Conservation (phyloP, 1,140 invertebrate species). For the Rhyacophila brunnea region DNA sequence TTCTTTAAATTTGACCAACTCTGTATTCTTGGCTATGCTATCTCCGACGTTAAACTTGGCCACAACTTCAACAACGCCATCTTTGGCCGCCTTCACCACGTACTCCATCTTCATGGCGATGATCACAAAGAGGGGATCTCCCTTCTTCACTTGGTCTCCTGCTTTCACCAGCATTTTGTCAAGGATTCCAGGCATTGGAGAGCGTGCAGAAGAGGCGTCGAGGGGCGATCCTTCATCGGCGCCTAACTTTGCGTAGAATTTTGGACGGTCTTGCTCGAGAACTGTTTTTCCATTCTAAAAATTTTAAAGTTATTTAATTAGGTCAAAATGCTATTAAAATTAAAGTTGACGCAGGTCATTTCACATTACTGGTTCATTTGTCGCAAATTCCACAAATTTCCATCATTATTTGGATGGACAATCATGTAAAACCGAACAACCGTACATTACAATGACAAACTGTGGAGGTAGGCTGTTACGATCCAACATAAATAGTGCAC, state of each 20-base stretch:
- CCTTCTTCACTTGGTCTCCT: conserved; percentile 76
- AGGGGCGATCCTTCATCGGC: conserved; percentile 29
- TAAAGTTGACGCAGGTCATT: no score
- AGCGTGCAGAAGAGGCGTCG: conserved; percentile 59
- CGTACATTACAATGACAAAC: no score
- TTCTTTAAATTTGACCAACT: conserved; percentile 56
- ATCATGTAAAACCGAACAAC: no score
- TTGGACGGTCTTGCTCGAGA: conserved; percentile 50
- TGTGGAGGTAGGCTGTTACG: no score
- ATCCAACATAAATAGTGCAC: no score
- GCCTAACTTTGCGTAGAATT: conserved; percentile 51
- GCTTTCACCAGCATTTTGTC: conserved; percentile 84
- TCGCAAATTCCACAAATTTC: no score
- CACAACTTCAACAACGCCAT: conserved; percentile 74
- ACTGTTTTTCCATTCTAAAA: conserved; percentile 56
- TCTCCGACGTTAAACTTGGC: conserved; percentile 71
- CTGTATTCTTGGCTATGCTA: conserved; percentile 75
- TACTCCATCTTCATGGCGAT: conserved; percentile 99
- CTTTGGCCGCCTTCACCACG: conserved; percentile 76
- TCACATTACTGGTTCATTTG: no score
- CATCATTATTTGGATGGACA: no score
- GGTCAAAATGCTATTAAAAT: no score
- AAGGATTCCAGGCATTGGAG: conserved; percentile 95
- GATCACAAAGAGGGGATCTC: conserved; percentile 84
- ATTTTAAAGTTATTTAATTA: no score